phyloP scores from a whole-genome alignment of 2,113 vertebrate species.

The Grallaria varia region DNA sequence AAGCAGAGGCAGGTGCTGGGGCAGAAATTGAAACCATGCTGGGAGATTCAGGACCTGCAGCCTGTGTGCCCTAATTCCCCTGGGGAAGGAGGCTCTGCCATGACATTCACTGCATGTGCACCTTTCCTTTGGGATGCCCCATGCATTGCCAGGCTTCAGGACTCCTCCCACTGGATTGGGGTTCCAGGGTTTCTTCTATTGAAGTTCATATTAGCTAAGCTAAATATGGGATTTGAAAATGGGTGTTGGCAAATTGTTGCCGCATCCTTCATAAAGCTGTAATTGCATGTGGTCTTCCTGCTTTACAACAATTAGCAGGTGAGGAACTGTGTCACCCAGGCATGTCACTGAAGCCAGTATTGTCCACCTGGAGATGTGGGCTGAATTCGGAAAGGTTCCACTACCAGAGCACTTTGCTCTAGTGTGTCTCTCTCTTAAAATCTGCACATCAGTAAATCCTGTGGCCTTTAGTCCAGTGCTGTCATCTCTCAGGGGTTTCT shows the following conservation, averaged over 20 bases:
- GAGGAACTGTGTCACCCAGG: not conserved
- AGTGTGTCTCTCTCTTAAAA: not conserved
- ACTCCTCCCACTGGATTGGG: not conserved
- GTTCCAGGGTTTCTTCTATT: not conserved
- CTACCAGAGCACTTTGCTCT: not conserved
- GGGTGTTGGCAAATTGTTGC: not conserved
- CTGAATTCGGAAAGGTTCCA: not conserved
- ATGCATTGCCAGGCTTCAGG: not conserved
- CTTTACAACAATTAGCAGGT: not conserved
- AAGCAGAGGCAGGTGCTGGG: not conserved
- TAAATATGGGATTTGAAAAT: not conserved
- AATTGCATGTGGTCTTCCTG: not conserved
- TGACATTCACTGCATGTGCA: not conserved
- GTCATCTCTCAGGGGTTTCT: not conserved
- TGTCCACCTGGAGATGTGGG: not conserved
- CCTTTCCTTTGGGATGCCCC: not conserved
- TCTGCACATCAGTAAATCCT: not conserved
- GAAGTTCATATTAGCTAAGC: not conserved
- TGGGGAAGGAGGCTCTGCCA: fast-evolving
- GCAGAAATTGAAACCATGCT: not conserved
- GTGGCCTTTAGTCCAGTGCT: not conserved
- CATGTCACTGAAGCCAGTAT: not conserved
- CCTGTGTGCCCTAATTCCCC: not conserved
- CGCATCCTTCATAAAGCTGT: not conserved
- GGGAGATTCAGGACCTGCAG: not conserved